Evolutionary conservation across 92 coral and sea anemone species (phyloP).

Genomic region (Plumapathes pennacea): DNA sequence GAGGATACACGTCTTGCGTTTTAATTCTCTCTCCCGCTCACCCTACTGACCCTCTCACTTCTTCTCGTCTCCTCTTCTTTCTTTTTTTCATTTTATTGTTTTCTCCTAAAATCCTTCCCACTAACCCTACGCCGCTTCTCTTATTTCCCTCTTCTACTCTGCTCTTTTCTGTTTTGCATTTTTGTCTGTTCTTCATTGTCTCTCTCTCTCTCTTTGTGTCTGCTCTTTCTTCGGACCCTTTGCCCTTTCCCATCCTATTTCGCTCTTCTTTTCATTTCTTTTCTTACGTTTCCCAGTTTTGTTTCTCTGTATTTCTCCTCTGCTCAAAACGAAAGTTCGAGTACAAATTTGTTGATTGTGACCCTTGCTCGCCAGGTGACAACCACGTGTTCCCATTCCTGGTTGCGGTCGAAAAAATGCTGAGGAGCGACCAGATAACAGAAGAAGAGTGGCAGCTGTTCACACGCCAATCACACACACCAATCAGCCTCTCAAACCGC

Average conservation of each 20-base stretch:
- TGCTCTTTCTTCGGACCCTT: constrained; percentile 64
- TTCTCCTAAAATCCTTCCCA: too few species aligned
- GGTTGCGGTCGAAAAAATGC: constrained; percentile 83
- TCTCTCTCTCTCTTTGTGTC: constrained; percentile 71
- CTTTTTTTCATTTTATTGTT: too few species aligned
- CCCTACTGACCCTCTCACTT: too few species aligned
- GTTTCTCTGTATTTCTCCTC: background rate
- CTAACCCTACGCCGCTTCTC: too few species aligned
- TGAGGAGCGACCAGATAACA: constrained; percentile 54
- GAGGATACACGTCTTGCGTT: too few species aligned
- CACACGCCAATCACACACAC: constrained; percentile 18
- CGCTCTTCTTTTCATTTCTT: background rate
- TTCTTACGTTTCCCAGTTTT: background rate
- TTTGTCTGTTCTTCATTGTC: background rate
- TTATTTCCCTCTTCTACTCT: background rate
- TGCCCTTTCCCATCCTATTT: background rate
- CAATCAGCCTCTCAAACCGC: too few species aligned
- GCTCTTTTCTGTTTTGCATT: background rate
- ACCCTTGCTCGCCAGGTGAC: constrained; percentile 46
- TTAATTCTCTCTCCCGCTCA: too few species aligned
- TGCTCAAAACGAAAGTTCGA: background rate
- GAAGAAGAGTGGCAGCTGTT: constrained; percentile 78
- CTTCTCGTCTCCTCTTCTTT: too few species aligned
- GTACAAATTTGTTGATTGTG: background rate
- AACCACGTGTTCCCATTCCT: constrained; percentile 86